Base-by-base conservation (phyloP, 2,888 invertebrate genomes). In the Unio delphinus region DNA sequence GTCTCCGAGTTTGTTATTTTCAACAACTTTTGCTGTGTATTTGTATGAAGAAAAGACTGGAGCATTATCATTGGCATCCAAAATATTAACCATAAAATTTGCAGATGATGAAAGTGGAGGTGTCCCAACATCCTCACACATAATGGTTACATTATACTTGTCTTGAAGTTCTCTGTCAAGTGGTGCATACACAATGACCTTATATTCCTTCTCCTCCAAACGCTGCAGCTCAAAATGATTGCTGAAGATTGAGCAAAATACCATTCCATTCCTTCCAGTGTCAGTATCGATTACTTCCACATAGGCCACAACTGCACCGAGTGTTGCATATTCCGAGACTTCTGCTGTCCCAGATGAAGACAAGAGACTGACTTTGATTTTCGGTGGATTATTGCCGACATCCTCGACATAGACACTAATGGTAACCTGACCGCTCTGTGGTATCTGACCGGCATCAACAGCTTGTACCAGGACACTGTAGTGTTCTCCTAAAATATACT, bases 341-440 rank as follows among this genome's bases (percentile, higher is more conserved):
- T 75, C 69, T 17, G 83, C 83, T 20, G 72, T 73, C 59, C 71
- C 74, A 1, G 75, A 68, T 23, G 60, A 65, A 0, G 82, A 81
- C 58, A 86, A 73, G 30, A 85, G 75, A 67, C 82, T 83, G 8
- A 84, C 71, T 30, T 79, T 81, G 11, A 85, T 80, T 8, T 95
- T 92, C 0, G 98, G 97, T 15, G 97, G 96, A 89, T 97, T 97
- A 89, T 98, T 98, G 90, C 97, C 97, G 90, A 96, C 96, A 73
- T 91, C 91, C 86, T 96, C 95, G 17, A 98, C 94, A 0, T 79
- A 81, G 6, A 87, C 78, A 68, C 75, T 77, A 17, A 87, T 79
- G 60, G 72, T 73, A 3, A 81, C 79, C 57, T 82, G 76, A 18
- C 83, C 76, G 20, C 80, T 79, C 57, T 79, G 73, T 18, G 85